Evolutionary conservation across 2,797 vertebrate genomes (phyloP).

Genomic region (Synanceia verrucosa): DNA sequence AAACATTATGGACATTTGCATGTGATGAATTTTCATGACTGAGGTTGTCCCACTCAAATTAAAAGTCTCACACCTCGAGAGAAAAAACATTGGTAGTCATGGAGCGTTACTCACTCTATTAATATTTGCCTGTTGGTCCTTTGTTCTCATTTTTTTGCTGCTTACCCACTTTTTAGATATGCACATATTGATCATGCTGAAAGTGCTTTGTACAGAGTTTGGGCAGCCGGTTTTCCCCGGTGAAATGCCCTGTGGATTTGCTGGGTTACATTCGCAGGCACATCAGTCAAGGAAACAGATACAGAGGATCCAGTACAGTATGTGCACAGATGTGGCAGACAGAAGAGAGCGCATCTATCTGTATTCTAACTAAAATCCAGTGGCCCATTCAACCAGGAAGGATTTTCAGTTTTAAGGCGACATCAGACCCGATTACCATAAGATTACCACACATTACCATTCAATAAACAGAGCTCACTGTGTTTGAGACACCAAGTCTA

Average conservation of each 20-base stretch:
- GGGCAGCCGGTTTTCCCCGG: conserved; percentile 39
- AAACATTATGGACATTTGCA: conserved; percentile 27
- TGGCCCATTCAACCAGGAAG: conserved; percentile 69
- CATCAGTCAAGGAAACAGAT: conserved; percentile 44
- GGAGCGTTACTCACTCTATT: conserved; percentile 33
- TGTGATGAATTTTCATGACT: conserved; percentile 44
- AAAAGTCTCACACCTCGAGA: conserved; percentile 33
- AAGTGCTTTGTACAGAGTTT: conserved; percentile 58
- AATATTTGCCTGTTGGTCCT: conserved; percentile 59
- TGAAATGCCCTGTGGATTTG: conserved; percentile 54
- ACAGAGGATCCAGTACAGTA: conserved; percentile 27
- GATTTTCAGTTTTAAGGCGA: conserved; percentile 69
- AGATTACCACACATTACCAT: conserved; percentile 72
- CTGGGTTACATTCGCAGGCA: conserved; percentile 35
- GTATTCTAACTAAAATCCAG: conserved; percentile 73
- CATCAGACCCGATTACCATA: conserved; percentile 64
- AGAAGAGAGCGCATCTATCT: conserved; percentile 40
- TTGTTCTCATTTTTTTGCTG: conserved; percentile 34
- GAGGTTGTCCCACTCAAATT: conserved; percentile 27
- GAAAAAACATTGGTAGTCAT: conserved; percentile 40
- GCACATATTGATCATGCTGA: conserved; percentile 70
- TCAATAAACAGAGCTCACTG: conserved; percentile 26
- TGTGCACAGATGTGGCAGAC: conserved; percentile 40
- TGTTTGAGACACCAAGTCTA: conserved; percentile 16
- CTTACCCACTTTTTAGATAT: conserved; percentile 60